Percentiles rank a stretch among this genome's conserved stretches.
phyloP scores from a whole-genome alignment of 37 sponge, comb jelly and placozoan species.

The Oscarella lobularis region DNA sequence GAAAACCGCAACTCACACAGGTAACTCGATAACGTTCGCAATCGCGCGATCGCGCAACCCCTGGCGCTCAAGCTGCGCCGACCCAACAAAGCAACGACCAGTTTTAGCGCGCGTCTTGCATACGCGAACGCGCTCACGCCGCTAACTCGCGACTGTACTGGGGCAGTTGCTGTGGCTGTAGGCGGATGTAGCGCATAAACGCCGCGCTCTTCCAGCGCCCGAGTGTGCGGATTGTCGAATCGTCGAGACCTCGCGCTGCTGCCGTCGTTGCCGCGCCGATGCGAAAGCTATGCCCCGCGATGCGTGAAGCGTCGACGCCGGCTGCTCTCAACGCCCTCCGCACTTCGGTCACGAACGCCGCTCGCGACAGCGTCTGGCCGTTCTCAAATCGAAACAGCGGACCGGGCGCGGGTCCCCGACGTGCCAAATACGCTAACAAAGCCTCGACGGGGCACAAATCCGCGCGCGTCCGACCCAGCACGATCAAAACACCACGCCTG shows the following conservation, averaged over 20 bases:
- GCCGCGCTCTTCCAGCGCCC: conserved; percentile 26
- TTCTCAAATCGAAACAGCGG: conserved; percentile 7
- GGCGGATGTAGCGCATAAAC: conserved; percentile 12
- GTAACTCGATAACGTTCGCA: no score
- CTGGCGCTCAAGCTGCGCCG: no score
- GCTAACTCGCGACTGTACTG: no score
- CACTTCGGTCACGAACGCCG: conserved; percentile 4
- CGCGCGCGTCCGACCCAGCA: conserved; percentile 6
- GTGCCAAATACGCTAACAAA: background rate
- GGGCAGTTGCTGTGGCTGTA: no score
- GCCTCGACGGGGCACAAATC: conserved; percentile 19
- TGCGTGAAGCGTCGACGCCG: conserved; percentile 1
- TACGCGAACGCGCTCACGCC: no score
- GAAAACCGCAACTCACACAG: no score
- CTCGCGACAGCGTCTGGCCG: conserved; percentile 1
- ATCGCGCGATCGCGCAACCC: no score
- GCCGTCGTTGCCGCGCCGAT: conserved; percentile 25
- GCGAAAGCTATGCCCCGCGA: conserved; percentile 11
- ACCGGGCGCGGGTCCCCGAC: conserved; percentile 4
- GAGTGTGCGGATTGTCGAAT: conserved; percentile 8
- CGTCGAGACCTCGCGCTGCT: background rate
- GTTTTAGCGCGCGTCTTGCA: no score
- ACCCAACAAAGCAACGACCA: no score
- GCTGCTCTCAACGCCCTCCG: background rate
- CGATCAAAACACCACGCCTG: conserved; percentile 8